phyloP scores from a whole-genome alignment of 30 jellyfish, hydroid and myxozoan genomes.

The Kudoa iwatai region DNA sequence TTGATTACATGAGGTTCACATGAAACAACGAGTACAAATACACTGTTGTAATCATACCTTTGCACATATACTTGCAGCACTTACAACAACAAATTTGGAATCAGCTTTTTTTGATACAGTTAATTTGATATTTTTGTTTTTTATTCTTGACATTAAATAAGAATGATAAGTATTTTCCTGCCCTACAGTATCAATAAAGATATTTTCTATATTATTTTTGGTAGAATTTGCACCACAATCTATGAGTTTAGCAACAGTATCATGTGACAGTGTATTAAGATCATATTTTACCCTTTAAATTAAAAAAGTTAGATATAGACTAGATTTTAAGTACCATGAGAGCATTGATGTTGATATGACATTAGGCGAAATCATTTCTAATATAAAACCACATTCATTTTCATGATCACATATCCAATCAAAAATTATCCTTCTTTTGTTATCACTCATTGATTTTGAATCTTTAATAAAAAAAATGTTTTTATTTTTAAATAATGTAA shows the following conservation, averaged over 20 bases:
- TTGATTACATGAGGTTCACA: too few species aligned
- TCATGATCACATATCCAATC: conserved; percentile 7
- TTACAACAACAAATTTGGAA: conserved; percentile 43
- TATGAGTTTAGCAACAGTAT: conserved; percentile 52
- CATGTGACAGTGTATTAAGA: conserved; percentile 55
- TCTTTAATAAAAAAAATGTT: conserved; percentile 3
- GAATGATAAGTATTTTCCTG: too few species aligned
- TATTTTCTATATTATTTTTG: too few species aligned
- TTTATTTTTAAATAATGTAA: neutral
- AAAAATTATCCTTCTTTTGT: conserved; percentile 15
- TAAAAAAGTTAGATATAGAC: neutral
- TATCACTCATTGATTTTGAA: conserved; percentile 34
- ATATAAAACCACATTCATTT: conserved; percentile 36
- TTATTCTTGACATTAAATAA: too few species aligned
- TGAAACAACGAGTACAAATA: neutral
- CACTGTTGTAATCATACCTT: conserved; percentile 9
- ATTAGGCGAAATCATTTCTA: conserved; percentile 36
- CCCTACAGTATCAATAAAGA: too few species aligned
- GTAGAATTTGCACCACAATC: too few species aligned
- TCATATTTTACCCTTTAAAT: conserved; percentile 18
- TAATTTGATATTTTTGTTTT: too few species aligned
- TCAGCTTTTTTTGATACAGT: conserved; percentile 93
- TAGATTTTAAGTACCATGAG: conserved; percentile 25
- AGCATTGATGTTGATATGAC: conserved; percentile 28
- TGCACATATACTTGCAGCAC: conserved; percentile 98